A percentile compares a stretch with the other conserved stretches of the same genome.
phyloP scores from a whole-genome alignment of 2,888 invertebrate genomes.

The Lycophotia porphyrea region DNA sequence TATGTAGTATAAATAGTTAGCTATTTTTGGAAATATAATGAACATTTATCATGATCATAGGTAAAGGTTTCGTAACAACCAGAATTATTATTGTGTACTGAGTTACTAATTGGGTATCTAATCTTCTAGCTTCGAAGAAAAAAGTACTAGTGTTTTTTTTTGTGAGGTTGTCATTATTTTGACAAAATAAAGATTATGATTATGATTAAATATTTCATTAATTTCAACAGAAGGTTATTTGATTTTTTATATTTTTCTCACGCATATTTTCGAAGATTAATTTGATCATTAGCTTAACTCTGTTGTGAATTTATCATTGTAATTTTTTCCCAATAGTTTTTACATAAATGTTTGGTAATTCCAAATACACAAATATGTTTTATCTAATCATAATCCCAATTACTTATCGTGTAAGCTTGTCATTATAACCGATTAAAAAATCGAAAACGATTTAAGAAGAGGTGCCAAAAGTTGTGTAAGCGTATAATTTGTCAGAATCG shows the following conservation, averaged over 20 bases:
- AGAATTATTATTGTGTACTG: too few relatives aligned
- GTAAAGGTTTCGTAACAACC: too few relatives aligned
- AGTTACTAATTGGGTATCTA: too few relatives aligned
- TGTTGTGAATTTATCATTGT: conserved; percentile 54
- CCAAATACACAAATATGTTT: conserved; percentile 35
- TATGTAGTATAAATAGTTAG: not conserved
- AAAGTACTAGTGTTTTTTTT: too few relatives aligned
- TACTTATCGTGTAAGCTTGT: conserved; percentile 49
- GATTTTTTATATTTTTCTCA: conserved; percentile 37
- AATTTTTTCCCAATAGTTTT: conserved; percentile 34
- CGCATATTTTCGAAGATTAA: conserved; percentile 43
- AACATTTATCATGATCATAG: conserved; percentile 12
- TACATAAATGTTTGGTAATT: conserved; percentile 40
- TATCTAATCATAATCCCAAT: conserved; percentile 59
- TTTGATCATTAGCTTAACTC: conserved; percentile 36
- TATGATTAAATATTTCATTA: conserved; percentile 25
- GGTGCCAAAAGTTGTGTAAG: conserved; percentile 58
- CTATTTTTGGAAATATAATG: not conserved
- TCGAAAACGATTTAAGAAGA: conserved; percentile 48
- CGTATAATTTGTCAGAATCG: conserved; percentile 63
- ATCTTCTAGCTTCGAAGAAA: too few relatives aligned
- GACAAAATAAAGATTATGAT: too few relatives aligned
- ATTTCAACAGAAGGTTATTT: not conserved
- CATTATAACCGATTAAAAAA: conserved; percentile 41
- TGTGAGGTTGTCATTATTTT: too few relatives aligned